Evolutionary conservation across 1,140 invertebrate species (phyloP).

Genomic region (Macrocentrus cingulum): DNA sequence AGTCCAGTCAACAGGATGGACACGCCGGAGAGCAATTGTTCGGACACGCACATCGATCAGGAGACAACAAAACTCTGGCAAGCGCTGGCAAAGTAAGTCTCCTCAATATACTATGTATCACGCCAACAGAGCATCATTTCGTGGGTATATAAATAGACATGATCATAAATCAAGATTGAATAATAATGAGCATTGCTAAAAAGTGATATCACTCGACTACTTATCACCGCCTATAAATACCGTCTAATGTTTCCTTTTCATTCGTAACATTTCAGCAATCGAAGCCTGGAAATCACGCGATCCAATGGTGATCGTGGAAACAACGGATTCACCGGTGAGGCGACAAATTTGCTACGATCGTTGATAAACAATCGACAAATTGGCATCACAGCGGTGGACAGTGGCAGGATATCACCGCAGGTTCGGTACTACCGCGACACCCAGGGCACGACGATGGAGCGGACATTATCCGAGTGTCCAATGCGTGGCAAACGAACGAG

Average conservation of each 20-base stretch:
- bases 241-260: slow-evolving; percentile 12
- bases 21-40: slow-evolving; percentile 61
- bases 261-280: slow-evolving; percentile 43
- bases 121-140: neutral
- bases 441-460: slow-evolving; percentile 48
- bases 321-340: slow-evolving; percentile 63
- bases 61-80: slow-evolving; percentile 63
- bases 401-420: slow-evolving; percentile 46
- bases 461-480: slow-evolving; percentile 42
- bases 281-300: slow-evolving; percentile 54
- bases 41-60: slow-evolving; percentile 61
- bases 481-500: slow-evolving; percentile 51
- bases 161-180: slow-evolving; percentile 34
- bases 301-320: slow-evolving; percentile 55
- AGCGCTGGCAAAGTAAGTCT: slow-evolving; percentile 59
- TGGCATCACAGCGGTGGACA: slow-evolving; percentile 65
- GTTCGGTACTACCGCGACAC: slow-evolving; percentile 52
- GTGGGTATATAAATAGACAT: slow-evolving; percentile 30
- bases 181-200: slow-evolving; percentile 30
- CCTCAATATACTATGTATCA: slow-evolving; percentile 8
- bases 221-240: neutral
- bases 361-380: slow-evolving; percentile 74
- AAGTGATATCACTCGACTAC: slow-evolving; percentile 29
- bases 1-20: slow-evolving; percentile 57
- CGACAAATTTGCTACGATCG: slow-evolving; percentile 70